Evolutionary conservation across 2,797 vertebrate genomes (phyloP).

Genomic region (Trematomus bernacchii): DNA sequence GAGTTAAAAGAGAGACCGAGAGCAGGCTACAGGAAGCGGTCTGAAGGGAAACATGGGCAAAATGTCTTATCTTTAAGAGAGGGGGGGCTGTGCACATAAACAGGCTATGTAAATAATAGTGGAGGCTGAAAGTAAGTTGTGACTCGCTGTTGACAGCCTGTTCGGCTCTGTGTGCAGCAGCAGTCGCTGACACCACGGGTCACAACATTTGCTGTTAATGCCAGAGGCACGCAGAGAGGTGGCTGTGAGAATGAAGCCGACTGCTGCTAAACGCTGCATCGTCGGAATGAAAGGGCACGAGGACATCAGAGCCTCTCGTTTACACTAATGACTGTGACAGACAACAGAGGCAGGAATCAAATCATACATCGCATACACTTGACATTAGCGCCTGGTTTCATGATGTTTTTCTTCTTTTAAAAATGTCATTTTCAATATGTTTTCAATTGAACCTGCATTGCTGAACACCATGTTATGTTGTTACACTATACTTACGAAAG

Average conservation of each 20-base stretch:
- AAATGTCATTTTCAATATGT: conserved; percentile 51
- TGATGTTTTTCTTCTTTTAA: conserved; percentile 41
- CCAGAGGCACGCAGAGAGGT: conserved; percentile 69
- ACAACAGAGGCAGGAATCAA: conserved; percentile 36
- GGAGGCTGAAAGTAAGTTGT: conserved; percentile 53
- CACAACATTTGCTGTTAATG: conserved; percentile 78
- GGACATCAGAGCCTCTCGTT: conserved; percentile 65
- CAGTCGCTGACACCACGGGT: conserved; percentile 66
- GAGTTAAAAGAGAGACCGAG: conserved; percentile 42
- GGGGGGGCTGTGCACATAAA: conserved; percentile 43
- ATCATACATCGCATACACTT: conserved; percentile 30
- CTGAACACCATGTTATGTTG: conserved; percentile 10
- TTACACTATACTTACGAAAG: conserved; percentile 81
- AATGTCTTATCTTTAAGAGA: conserved; percentile 37
- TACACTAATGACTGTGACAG: conserved; percentile 65
- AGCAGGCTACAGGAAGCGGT: conserved; percentile 4
- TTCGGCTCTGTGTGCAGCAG: conserved; percentile 49
- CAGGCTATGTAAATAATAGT: conserved; percentile 47
- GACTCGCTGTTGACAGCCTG: conserved; percentile 61
- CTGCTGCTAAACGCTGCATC: conserved; percentile 68
- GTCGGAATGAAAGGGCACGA: conserved; percentile 77
- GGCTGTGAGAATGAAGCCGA: conserved; percentile 71
- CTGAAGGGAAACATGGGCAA: conserved; percentile 21
- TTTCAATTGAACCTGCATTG: conserved; percentile 15
- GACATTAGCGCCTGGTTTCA: conserved; percentile 56